These are phyloP conservation scores for Bos taurus DNA, from an alignment of 2,113 vertebrate genomes.

Conservation along the genomic window DNA sequence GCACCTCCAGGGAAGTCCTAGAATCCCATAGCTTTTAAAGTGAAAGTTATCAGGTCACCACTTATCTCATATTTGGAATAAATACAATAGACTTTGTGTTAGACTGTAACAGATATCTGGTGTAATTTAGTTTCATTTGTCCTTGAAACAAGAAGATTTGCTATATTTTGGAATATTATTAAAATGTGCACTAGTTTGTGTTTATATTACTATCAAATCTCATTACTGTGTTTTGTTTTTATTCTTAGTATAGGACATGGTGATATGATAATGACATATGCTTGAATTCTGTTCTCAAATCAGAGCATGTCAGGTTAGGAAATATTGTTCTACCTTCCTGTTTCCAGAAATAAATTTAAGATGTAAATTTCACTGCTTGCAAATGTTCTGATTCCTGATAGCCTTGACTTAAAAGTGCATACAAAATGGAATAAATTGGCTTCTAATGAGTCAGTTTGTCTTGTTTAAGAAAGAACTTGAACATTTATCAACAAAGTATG, in stretches of 20 bases:
- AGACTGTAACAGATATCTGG: neutral
- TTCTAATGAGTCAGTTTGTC: neutral
- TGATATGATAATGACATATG: constrained; percentile 45
- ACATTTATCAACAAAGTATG: neutral
- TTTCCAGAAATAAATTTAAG: constrained; percentile 45
- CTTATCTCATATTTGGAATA: neutral
- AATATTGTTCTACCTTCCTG: neutral
- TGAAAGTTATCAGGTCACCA: neutral
- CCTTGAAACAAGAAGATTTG: neutral
- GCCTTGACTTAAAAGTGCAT: neutral
- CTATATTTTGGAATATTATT: neutral
- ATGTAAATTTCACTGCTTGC: neutral
- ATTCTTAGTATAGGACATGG: neutral
- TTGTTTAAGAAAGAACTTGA: neutral
- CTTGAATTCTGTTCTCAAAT: neutral
- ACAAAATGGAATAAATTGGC: neutral
- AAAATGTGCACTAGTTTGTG: neutral
- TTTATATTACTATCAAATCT: constrained; percentile 6
- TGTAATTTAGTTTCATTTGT: neutral
- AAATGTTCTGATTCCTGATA: neutral
- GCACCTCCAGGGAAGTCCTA: neutral
- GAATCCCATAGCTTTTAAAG: neutral
- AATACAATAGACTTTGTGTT: neutral
- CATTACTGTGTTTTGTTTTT: constrained; percentile 42
- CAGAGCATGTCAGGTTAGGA: constrained; percentile 35